Evolutionary conservation across 2,888 invertebrate genomes (phyloP).

Genomic region (Aspidiotus rigidus): DNA sequence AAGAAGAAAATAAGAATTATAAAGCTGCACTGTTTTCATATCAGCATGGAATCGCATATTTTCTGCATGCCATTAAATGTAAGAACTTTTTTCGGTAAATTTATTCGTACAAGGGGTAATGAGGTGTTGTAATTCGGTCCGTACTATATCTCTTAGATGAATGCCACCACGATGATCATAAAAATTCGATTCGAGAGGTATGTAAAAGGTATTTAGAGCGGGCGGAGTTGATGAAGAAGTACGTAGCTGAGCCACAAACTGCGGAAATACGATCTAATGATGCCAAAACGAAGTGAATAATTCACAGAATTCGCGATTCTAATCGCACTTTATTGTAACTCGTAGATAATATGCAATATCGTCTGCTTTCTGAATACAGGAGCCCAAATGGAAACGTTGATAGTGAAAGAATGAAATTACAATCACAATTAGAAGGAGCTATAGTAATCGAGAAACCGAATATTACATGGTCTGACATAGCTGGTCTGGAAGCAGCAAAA

Average conservation of each 20-base stretch:
- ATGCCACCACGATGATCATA: slow-evolving; percentile 92
- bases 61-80: slow-evolving; percentile 98
- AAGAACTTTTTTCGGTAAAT: slow-evolving; percentile 17
- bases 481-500: slow-evolving; percentile 92
- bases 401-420: slow-evolving; percentile 92
- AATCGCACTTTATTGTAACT: background rate
- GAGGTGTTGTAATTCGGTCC: too few species aligned
- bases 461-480: slow-evolving; percentile 96
- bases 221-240: slow-evolving; percentile 92
- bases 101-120: background rate
- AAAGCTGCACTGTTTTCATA: slow-evolving; percentile 91
- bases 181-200: slow-evolving; percentile 90
- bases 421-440: slow-evolving; percentile 82
- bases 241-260: slow-evolving; percentile 67
- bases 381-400: slow-evolving; percentile 54
- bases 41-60: slow-evolving; percentile 96
- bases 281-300: slow-evolving; percentile 60
- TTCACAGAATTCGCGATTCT: background rate
- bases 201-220: slow-evolving; percentile 90
- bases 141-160: slow-evolving; percentile 56
- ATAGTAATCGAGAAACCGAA: slow-evolving; percentile 95
- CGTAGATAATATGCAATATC: too few species aligned
- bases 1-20: slow-evolving; percentile 95
- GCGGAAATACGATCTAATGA: slow-evolving; percentile 79
- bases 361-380: background rate